phyloP scores from a whole-genome alignment of 2,797 vertebrate genomes.

The Pseudotriccus pelzelni region DNA sequence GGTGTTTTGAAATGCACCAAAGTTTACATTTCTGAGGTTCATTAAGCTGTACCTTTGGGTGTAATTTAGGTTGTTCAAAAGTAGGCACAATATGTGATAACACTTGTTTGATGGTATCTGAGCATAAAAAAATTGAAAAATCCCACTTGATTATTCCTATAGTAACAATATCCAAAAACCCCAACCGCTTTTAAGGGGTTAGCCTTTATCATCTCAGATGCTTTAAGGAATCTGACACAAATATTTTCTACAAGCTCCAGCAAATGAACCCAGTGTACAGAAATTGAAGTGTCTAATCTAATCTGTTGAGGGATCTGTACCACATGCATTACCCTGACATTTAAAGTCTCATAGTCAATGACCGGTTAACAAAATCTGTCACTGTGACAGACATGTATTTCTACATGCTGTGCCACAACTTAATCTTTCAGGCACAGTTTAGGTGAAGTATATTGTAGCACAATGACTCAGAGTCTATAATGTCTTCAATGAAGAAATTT shows the following conservation, averaged over 20 bases:
- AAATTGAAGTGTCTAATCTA: conserved; percentile 49
- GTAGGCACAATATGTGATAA: background rate
- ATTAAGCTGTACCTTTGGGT: background rate
- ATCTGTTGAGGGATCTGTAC: conserved; percentile 40
- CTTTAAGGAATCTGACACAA: conserved; percentile 16
- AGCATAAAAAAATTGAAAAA: background rate
- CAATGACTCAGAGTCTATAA: background rate
- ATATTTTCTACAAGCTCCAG: conserved; percentile 16
- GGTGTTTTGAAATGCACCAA: background rate
- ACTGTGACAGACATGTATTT: conserved; percentile 36
- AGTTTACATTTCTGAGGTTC: conserved; percentile 19
- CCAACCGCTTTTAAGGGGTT: background rate
- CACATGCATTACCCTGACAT: conserved; percentile 47
- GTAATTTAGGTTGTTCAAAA: background rate
- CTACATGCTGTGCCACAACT: conserved; percentile 27
- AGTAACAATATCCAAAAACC: background rate
- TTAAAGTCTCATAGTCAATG: conserved; percentile 40
- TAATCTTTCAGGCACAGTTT: background rate
- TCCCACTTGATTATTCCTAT: background rate
- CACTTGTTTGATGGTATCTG: background rate
- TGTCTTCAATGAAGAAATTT: conserved; percentile 24
- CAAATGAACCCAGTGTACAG: conserved; percentile 9
- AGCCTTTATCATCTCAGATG: conserved; percentile 6
- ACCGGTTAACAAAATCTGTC: conserved; percentile 54
- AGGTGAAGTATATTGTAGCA: background rate